Evolutionary conservation across 2,888 invertebrate species (phyloP).

Genomic region (Neria commutata): DNA sequence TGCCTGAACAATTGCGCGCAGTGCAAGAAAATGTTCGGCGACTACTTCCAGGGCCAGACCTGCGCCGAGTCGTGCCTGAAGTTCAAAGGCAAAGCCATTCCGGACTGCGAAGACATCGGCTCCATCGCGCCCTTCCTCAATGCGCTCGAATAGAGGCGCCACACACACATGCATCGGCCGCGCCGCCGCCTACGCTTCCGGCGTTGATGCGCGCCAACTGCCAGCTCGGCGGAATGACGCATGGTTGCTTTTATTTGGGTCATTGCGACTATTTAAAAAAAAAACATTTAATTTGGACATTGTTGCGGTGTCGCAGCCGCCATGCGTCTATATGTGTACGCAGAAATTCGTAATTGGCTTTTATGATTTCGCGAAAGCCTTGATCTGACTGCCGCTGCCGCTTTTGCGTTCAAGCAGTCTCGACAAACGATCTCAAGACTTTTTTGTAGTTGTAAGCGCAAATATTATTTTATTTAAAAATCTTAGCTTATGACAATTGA

Average conservation of each 20-base stretch:
- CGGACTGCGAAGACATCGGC: constrained; percentile 82
- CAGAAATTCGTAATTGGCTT: constrained; percentile 33
- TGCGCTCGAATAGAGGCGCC: constrained; percentile 63
- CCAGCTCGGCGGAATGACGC: constrained; percentile 34
- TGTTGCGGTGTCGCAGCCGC: no score
- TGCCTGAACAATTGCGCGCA: constrained; percentile 88
- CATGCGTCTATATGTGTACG: no score
- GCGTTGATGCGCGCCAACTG: constrained; percentile 21
- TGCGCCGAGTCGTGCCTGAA: constrained; percentile 86
- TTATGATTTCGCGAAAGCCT: constrained; percentile 8
- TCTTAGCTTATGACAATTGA: no score
- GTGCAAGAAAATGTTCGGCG: constrained; percentile 87
- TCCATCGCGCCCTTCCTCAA: constrained; percentile 81
- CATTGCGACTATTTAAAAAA: constrained; percentile 38
- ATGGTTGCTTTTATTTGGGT: constrained; percentile 37
- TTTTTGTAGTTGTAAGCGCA: no score
- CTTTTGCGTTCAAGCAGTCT: no score
- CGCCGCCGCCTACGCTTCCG: not conserved
- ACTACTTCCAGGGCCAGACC: constrained; percentile 83
- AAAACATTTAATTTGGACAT: constrained; percentile 19
- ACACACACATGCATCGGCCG: not conserved
- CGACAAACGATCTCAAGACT: no score
- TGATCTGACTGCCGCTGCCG: not conserved
- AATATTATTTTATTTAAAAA: no score
- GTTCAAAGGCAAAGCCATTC: constrained; percentile 81